Percentiles rank a stretch among this genome's conserved stretches.
Conservation (phyloP, 2,113 vertebrate species). For the Nothobranchius furzeri region DNA sequence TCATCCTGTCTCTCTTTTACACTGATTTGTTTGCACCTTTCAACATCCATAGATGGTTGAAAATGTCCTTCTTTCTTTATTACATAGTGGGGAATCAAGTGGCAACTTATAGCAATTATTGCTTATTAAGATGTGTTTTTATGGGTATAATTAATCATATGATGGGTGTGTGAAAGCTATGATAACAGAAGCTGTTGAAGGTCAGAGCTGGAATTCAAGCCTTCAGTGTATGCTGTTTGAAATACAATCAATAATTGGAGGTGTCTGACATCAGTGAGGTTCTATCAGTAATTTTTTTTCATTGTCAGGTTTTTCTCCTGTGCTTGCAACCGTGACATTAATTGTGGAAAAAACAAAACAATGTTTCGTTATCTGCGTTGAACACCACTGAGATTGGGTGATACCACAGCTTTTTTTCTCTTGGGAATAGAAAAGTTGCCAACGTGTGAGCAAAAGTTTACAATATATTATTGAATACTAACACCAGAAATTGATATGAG, state of each 20-base stretch:
- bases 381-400: slow-evolving; percentile 11
- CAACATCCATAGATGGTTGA: neutral
- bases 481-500: neutral
- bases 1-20: neutral
- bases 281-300: slow-evolving; percentile 48
- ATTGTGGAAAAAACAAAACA: slow-evolving; percentile 3
- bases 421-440: too few relatives aligned
- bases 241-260: slow-evolving; percentile 44
- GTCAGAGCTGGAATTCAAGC: neutral
- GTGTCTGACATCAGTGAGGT: slow-evolving; percentile 30
- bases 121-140: neutral
- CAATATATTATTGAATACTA: neutral
- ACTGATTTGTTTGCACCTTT: neutral
- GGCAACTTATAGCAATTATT: neutral
- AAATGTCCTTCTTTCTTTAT: too few relatives aligned
- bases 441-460: neutral
- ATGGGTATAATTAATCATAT: neutral
- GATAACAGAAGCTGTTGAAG: neutral
- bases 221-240: slow-evolving; percentile 21
- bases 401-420: too few relatives aligned
- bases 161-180: neutral
- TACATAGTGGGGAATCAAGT: too few relatives aligned
- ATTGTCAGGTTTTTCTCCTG: slow-evolving; percentile 36
- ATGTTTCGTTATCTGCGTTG: slow-evolving; percentile 49
- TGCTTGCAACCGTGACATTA: slow-evolving; percentile 28